Evolutionary conservation across 2,888 invertebrate species (phyloP).

Genomic region (Leucoptera coffeella): DNA sequence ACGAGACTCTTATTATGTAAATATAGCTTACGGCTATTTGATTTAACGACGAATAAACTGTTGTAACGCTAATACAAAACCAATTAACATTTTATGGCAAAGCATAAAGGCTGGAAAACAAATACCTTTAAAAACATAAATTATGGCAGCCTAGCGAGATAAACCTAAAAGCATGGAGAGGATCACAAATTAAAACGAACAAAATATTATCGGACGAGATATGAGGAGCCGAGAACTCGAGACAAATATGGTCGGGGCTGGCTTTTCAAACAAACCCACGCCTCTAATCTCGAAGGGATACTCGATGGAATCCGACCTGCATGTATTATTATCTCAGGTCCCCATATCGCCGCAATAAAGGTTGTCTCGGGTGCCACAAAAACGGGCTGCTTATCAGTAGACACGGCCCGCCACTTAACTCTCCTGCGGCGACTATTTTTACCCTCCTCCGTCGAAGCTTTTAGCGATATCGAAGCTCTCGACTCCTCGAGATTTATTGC

Average conservation of each 20-base stretch:
- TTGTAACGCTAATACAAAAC: no score
- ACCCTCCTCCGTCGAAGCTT: constrained; percentile 30
- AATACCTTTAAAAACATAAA: no score
- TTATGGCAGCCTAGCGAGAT: no score
- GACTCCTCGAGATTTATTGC: constrained; percentile 34
- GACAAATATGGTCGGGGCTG: constrained; percentile 26
- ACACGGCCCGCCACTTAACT: constrained; percentile 46
- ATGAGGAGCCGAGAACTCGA: constrained; percentile 11
- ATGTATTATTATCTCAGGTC: constrained; percentile 28
- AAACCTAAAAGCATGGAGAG: neutral
- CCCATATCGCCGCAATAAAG: constrained; percentile 10
- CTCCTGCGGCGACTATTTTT: constrained; percentile 25
- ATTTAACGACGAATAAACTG: no score
- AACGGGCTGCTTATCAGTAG: constrained; percentile 44
- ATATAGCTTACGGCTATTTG: no score
- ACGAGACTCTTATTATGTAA: no score
- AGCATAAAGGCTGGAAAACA: no score
- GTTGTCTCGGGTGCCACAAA: constrained; percentile 23
- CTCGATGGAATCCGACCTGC: constrained; percentile 21
- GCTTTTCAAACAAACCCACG: constrained; percentile 31
- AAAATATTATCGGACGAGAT: constrained; percentile 3
- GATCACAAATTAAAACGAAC: constrained; percentile 1
- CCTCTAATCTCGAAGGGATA: constrained; percentile 20
- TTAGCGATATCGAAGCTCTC: constrained; percentile 38
- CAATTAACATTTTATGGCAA: no score